Evolutionary conservation across 2,113 vertebrate species (phyloP).

Genomic region (Anser cygnoides): DNA sequence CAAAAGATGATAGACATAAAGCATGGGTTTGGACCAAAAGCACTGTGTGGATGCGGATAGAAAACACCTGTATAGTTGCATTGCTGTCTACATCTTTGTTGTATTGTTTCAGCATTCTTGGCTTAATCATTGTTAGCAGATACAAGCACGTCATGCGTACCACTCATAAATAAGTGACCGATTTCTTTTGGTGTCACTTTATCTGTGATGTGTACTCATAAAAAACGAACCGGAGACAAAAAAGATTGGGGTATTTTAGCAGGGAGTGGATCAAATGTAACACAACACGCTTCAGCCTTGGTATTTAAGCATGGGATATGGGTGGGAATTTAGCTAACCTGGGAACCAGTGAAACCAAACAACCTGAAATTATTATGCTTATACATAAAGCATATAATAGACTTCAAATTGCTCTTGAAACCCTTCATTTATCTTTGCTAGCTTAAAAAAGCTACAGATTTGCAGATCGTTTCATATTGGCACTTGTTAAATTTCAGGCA

Average conservation of each 20-base stretch:
- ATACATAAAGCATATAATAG: neutral
- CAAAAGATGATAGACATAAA: neutral
- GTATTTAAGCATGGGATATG: neutral
- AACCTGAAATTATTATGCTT: neutral
- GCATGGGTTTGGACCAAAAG: neutral
- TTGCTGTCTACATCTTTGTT: neutral
- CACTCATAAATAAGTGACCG: neutral
- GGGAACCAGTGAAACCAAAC: neutral
- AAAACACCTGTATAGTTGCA: neutral
- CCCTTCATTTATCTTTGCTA: neutral
- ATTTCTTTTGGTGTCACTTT: neutral
- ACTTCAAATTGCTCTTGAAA: neutral
- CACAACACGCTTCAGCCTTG: neutral
- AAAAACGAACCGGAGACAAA: neutral
- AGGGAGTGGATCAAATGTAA: neutral
- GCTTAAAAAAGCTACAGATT: neutral
- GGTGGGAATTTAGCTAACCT: neutral
- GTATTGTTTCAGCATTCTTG: neutral
- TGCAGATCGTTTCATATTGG: neutral
- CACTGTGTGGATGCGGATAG: accelerated
- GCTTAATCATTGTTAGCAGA: neutral
- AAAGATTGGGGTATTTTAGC: neutral
- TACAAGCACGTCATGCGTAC: neutral
- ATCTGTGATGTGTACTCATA: neutral
- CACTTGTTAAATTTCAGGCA: neutral